A percentile compares a stretch with the other conserved stretches of the same genome.
These are phyloP conservation scores for Apteryx owenii DNA, from an alignment of 2,113 vertebrate species.

Conservation along the genomic window DNA sequence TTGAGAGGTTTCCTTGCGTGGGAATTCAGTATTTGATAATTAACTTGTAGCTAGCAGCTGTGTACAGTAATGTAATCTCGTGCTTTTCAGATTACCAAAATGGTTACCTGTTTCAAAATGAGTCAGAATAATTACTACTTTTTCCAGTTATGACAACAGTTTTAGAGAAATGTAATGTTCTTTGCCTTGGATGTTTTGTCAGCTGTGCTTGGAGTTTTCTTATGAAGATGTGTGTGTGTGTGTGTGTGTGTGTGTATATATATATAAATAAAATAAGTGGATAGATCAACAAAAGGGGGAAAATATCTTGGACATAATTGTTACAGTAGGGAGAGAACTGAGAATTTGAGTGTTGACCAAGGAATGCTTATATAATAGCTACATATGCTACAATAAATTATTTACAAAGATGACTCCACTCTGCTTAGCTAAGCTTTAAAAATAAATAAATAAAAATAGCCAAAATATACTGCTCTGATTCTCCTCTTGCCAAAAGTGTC, in stretches of 20 bases:
- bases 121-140: constrained; percentile 3
- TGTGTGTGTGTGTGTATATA: too few species aligned
- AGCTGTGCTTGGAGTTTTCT: neutral
- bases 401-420: neutral
- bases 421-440: neutral
- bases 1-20: neutral
- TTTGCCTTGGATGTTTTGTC: neutral
- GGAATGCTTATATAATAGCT: neutral
- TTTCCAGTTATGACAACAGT: neutral
- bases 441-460: neutral
- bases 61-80: constrained; percentile 1
- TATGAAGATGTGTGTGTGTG: neutral
- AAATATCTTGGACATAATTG: neutral
- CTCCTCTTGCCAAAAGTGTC: neutral
- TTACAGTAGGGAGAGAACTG: neutral
- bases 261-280: neutral
- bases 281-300: neutral
- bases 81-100: neutral
- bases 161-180: neutral
- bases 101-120: constrained; percentile 21
- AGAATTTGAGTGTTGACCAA: neutral
- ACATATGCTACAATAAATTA: neutral
- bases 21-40: constrained; percentile 12
- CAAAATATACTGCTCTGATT: neutral
- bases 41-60: constrained; percentile 25